A percentile compares a stretch with the other conserved stretches of the same genome.
Conservation (phyloP, 2,888 invertebrate genomes). For the Iphiclides podalirius region DNA sequence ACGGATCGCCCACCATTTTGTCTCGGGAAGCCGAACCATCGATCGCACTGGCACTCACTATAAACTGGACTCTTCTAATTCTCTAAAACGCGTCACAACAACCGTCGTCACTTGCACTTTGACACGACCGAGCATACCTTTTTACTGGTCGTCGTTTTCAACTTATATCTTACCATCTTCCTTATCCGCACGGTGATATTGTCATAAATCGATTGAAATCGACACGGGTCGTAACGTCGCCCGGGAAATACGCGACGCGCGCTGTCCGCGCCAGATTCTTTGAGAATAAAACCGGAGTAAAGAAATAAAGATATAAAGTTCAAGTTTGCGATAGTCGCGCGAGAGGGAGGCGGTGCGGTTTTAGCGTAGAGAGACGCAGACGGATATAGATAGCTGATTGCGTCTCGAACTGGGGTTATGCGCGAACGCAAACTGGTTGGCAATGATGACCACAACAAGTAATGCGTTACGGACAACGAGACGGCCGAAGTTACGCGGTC, state of each 20-base stretch:
- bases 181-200: too few species aligned
- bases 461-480: conserved; percentile 26
- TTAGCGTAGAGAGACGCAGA: conserved; percentile 35
- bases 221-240: too few species aligned
- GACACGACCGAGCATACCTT: too few species aligned
- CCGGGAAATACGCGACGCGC: too few species aligned
- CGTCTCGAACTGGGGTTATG: conserved; percentile 33
- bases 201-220: too few species aligned
- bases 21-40: background rate
- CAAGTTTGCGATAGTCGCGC: conserved; percentile 61
- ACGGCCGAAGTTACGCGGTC: too few species aligned
- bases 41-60: conserved; percentile 9
- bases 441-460: conserved; percentile 45
- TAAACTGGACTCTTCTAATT: conserved; percentile 11
- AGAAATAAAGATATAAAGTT: conserved; percentile 47
- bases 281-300: too few species aligned
- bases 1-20: conserved; percentile 8
- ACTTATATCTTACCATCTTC: too few species aligned
- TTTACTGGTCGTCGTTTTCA: too few species aligned
- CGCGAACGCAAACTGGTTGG: conserved; percentile 55
- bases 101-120: too few species aligned
- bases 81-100: too few species aligned
- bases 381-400: conserved; percentile 31
- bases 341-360: conserved; percentile 36
- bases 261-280: too few species aligned